Evolutionary conservation across 2,888 invertebrate genomes (phyloP).

Genomic region (Apodemia zela): DNA sequence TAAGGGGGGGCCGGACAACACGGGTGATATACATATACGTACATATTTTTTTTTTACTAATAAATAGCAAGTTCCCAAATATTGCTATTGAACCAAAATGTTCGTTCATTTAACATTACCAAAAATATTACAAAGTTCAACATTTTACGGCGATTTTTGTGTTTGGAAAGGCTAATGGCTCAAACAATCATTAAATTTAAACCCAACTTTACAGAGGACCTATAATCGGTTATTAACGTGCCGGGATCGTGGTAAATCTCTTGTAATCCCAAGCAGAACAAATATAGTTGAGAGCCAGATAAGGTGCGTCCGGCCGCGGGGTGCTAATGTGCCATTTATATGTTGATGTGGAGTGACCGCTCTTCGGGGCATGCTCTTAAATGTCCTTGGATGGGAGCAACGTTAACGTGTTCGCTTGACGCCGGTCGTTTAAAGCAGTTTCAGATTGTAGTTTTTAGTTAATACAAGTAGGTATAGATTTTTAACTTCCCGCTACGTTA

Average conservation of each 20-base stretch:
- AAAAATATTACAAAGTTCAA: neutral
- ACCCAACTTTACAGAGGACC: constrained; percentile 72
- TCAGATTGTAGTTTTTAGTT: too few species aligned
- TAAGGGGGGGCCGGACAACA: too few species aligned
- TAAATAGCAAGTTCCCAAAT: neutral
- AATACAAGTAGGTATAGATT: too few species aligned
- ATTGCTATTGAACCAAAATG: neutral
- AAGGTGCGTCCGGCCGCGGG: constrained; percentile 69
- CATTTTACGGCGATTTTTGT: constrained; percentile 7
- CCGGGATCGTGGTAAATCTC: constrained; percentile 75
- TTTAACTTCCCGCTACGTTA: too few species aligned
- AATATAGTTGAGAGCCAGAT: constrained; percentile 77
- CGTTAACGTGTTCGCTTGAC: constrained; percentile 17
- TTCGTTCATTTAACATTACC: neutral
- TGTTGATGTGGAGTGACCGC: constrained; percentile 58
- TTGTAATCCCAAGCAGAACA: constrained; percentile 72
- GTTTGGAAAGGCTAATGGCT: constrained; percentile 29
- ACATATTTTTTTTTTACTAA: too few species aligned
- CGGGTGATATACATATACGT: too few species aligned
- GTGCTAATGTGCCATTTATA: constrained; percentile 77
- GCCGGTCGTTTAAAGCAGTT: too few species aligned
- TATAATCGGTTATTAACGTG: constrained; percentile 69
- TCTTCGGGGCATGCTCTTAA: constrained; percentile 40
- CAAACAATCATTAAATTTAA: constrained; percentile 54
- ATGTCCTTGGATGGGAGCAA: constrained; percentile 41